Evolutionary conservation across 2,797 vertebrate species (phyloP), one percentile per base, ranked within the genome.

Genomic region (Halcyon chelicuti): DNA sequence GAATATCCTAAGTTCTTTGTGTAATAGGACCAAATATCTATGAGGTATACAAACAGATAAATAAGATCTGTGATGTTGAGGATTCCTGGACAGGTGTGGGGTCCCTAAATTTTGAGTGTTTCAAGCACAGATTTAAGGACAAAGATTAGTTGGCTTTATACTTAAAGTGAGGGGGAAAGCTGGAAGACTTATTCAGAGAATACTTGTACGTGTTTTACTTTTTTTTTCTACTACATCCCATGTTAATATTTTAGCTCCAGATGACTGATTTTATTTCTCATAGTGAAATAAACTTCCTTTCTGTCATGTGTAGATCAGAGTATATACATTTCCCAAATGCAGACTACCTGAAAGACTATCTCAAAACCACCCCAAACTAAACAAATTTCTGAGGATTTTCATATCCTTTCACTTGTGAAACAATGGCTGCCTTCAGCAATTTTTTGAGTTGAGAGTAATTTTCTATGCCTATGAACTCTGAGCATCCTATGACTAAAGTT

Each of bases 261-360:
- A 14, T 65, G 8, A 28, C 9, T 66, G 11, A 65, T 70, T 88
- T 51, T 0, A 40, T 79, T 71, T 77, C 21, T 70, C 12, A 14
- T 20, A 14, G 6, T 37, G 51, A 75, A 91, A 81, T 10, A 61
- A 35, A 9, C 15, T 40, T 16, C 19, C 7, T 51, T 78, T 73
- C 1, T 1, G 52, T 22, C 0, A 0, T 19, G 3, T 16, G 2
- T 66, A 5, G 0, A 3, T 66, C 9, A 2, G 2, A 4, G 3
- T 17, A 33, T 21, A 26, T 1, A 25, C 31, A 19, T 62, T 80
- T 68, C 61, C 28, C 17, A 44, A 73, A 66, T 4, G 35, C 1
- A 73, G 6, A 26, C 8, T 40, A 10, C 9, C 3, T 47, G 29
- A 72, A 89, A 86, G 2, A 5, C 17, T 52, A 3, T 35, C 23